These are phyloP conservation scores for Rhinophrynus dorsalis DNA, from an alignment of 2,797 vertebrate genomes.

Conservation along the genomic window DNA sequence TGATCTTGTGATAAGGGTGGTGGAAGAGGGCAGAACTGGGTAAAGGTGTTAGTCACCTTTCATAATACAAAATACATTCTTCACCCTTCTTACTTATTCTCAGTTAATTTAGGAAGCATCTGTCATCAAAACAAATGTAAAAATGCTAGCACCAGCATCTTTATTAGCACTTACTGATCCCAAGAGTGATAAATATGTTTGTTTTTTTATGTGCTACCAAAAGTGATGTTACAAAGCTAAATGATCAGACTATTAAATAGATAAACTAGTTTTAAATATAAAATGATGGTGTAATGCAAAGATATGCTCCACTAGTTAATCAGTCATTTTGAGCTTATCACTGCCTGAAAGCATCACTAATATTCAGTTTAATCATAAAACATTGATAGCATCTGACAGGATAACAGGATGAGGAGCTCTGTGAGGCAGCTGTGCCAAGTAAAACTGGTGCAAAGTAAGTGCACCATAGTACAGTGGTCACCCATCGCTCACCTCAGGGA, in stretches of 20 bases:
- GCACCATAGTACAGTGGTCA: constrained; percentile 13
- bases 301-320: constrained; percentile 27
- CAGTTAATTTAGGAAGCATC: constrained; percentile 47
- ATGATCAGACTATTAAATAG: constrained; percentile 46
- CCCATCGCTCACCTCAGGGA: too few relatives aligned
- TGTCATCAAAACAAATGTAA: constrained; percentile 58
- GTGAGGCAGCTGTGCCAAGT: too few relatives aligned
- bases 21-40: too few relatives aligned
- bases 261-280: constrained; percentile 46
- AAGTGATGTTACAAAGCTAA: constrained; percentile 52
- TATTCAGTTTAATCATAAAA: constrained; percentile 28
- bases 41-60: too few relatives aligned
- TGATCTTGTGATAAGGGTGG: too few relatives aligned
- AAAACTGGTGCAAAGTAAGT: too few relatives aligned
- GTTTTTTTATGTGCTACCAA: constrained; percentile 60
- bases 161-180: constrained; percentile 66
- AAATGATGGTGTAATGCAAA: constrained; percentile 25
- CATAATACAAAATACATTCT: constrained; percentile 8
- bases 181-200: constrained; percentile 66
- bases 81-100: constrained; percentile 33
- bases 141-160: constrained; percentile 63
- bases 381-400: constrained; percentile 31
- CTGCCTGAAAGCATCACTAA: constrained; percentile 27
- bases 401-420: constrained; percentile 29
- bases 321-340: constrained; percentile 26